A percentile compares a stretch with the other conserved stretches of the same genome.
These are phyloP conservation scores for Pongo abelii DNA, from an alignment of 2,113 vertebrate genomes.

Conservation along the genomic window DNA sequence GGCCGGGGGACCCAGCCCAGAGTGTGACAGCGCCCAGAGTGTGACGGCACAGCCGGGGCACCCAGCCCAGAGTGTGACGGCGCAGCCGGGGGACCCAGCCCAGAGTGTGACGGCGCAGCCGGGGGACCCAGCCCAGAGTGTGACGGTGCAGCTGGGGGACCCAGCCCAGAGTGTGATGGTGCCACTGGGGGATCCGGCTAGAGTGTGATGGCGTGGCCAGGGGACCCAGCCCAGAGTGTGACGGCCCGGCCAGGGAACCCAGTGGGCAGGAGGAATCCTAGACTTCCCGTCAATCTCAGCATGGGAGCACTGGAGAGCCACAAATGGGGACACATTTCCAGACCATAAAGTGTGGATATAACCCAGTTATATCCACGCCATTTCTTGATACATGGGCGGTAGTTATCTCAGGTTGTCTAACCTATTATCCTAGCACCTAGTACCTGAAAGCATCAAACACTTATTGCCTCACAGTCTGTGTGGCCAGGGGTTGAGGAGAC, in stretches of 20 bases:
- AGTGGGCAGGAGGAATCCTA: not conserved
- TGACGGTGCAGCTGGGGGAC: too few species aligned
- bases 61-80: too few species aligned
- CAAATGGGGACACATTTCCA: not conserved
- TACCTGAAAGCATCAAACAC: not conserved
- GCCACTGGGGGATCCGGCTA: too few species aligned
- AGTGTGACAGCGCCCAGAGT: too few species aligned
- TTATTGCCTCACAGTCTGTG: not conserved
- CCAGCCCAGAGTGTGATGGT: too few species aligned
- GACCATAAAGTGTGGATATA: too few species aligned
- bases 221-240: too few species aligned
- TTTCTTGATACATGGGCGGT: not conserved
- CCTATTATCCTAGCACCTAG: not conserved
- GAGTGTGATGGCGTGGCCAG: fast-evolving
- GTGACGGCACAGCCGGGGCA: fast-evolving
- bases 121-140: too few species aligned
- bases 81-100: fast-evolving
- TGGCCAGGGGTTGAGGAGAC: too few species aligned
- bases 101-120: too few species aligned
- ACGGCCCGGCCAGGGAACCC: fast-evolving
- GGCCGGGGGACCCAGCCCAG: too few species aligned
- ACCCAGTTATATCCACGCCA: too few species aligned
- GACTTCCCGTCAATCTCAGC: not conserved
- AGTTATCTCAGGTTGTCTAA: not conserved
- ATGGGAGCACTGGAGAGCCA: not conserved